Base-by-base conservation (phyloP, 2,113 vertebrate species). In the Ornithorhynchus anatinus region DNA sequence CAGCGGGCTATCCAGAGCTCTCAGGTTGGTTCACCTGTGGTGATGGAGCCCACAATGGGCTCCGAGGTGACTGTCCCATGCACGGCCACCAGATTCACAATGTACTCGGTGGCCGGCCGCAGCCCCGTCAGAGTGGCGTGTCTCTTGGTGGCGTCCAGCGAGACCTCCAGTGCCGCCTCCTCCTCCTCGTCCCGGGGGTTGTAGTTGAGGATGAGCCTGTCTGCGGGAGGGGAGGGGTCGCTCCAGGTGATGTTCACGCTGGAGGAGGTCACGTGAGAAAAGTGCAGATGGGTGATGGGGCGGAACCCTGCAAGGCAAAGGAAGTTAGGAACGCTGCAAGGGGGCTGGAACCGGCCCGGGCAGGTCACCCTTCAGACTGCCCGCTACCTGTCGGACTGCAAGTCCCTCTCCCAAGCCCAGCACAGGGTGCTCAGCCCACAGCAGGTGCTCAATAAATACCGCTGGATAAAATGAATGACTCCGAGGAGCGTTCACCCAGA, bases 211-310 rank as follows among this genome's bases (percentile, higher is more conserved):
- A 96, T 91, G 78, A 97, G 96, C 78, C 79, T 91, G 84, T 97
- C 94, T 63, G 97, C 96, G 5, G 97, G 96, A 0, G 97, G 96
- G 5, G 97, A 97, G 0, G 97, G 98, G 51, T 96, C 92, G 5
- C 92, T 97, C 98, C 98, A 99, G 0, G 96, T 95, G 87, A 97
- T 93, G 2, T 92, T 94, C 78, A 96, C 92, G 0, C 95, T 96
- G 88, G 95, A 96, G 69, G 95, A 96, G 0, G 95, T 97, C 89
- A 98, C 91, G 14, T 96, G 96, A 54, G 96, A 97, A 88, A 99
- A 95, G 91, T 96, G 94, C 79, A 99, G 93, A 79, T 97, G 96
- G 0, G 95, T 95, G 78, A 99, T 96, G 42, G 97, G 96, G 44
- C 97, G 95, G 86, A 97, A 96, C 53, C 97, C 98, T 99, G 94